A percentile compares a stretch with the other conserved stretches of the same genome.
Evolutionary conservation across 2,113 vertebrate genomes (phyloP).

Genomic region (Bubo scandiacus): DNA sequence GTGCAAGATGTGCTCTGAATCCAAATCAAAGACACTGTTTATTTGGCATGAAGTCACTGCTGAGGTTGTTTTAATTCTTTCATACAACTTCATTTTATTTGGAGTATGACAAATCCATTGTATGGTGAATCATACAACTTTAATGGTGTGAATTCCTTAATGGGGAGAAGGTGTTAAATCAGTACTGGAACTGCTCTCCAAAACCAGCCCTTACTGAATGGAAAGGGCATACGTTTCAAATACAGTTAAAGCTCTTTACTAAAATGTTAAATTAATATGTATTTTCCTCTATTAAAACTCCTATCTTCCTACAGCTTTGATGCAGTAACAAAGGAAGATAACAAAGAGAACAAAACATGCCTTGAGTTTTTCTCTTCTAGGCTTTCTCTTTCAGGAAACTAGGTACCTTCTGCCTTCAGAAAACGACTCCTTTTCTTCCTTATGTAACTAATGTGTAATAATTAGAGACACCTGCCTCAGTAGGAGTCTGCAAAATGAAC

Average conservation of each 20-base stretch:
- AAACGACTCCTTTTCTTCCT: neutral
- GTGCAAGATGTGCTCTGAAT: neutral
- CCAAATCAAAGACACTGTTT: neutral
- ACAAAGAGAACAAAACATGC: neutral
- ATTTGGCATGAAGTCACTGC: neutral
- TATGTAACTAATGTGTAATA: neutral
- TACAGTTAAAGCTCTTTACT: neutral
- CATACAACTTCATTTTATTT: neutral
- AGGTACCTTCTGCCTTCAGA: neutral
- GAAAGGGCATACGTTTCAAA: neutral
- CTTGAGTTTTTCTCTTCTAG: neutral
- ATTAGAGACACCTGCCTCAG: neutral
- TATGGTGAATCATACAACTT: neutral
- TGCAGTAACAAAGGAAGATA: neutral
- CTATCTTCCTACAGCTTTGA: neutral
- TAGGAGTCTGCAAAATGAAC: neutral
- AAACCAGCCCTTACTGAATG: neutral
- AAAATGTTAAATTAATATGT: neutral
- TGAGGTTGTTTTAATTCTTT: neutral
- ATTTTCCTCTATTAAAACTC: neutral
- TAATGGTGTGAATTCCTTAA: neutral
- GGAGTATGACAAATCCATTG: neutral
- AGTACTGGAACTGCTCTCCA: neutral
- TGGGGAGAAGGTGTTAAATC: neutral
- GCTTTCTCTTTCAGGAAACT: neutral